Evolutionary conservation across 2,113 vertebrate genomes (phyloP), one percentile per base, ranked within the genome.

Genomic region (Nematolebias whitei): DNA sequence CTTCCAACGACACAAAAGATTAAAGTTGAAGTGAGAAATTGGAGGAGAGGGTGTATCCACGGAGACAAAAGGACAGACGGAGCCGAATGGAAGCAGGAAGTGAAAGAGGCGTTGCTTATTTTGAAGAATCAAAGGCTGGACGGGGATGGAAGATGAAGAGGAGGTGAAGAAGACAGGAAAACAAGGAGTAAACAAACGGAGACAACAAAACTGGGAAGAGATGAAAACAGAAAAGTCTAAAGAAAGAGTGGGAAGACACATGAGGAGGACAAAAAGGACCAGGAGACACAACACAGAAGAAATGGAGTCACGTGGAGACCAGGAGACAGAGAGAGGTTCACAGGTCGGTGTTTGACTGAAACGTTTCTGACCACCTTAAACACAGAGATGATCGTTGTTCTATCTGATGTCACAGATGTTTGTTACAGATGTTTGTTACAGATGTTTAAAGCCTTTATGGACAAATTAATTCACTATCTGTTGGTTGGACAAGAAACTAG

Each of bases 41-140:
- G 60, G 61, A 75, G 52, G 12, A 50, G 51, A 49, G 64, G 22
- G 47, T 63, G 63, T 20, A 52, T 26, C 50, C 15, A 67, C 12
- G 39, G 19, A 49, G 22, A 55, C 5, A n/a, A 15, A 53, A 54
- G 29, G 61, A 43, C 47, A 32, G 24, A 32, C 20, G 1, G 52
- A 9, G 35, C 14, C 15, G 23, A 45, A 2, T 23, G 35, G 20
- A 29, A 26, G 26, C 12, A 24, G 24, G 0, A 10, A 35, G 32
- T 2, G 22, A 45, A 41, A 48, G 12, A 16, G 41, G 45, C 38
- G 56, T 11, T 16, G 41, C 60, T 40, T 50, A 73, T 66, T 72
- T 3, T 43, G 44, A 49, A 69, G 24, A 76, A 79, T 69, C 52
- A 74, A 80, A 77, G 38, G 4, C 20, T 9, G 12, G 49, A 77